phyloP scores from a whole-genome alignment of 2,113 vertebrate genomes.

The Illadopsis cleaveri region DNA sequence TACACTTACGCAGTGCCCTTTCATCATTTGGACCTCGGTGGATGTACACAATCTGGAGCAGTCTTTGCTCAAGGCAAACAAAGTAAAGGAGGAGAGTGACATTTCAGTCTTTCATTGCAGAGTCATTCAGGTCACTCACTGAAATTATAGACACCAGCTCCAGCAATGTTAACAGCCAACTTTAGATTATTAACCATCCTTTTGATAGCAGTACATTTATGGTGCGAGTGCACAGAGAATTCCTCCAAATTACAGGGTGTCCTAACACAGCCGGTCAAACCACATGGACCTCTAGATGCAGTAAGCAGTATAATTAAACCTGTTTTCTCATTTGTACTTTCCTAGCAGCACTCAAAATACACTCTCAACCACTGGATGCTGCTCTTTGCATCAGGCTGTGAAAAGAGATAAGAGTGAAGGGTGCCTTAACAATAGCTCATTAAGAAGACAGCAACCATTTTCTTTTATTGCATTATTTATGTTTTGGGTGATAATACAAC shows the following conservation, averaged over 20 bases:
- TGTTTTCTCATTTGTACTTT: conserved; percentile 53
- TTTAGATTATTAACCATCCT: conserved; percentile 66
- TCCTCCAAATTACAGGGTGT: conserved; percentile 68
- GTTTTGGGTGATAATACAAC: conserved; percentile 34
- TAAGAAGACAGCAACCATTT: conserved; percentile 48
- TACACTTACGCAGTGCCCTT: conserved; percentile 29
- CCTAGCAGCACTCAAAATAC: conserved; percentile 26
- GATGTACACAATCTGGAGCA: conserved; percentile 63
- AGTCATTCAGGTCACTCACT: conserved; percentile 58
- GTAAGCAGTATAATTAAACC: conserved; percentile 63
- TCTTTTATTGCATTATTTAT: conserved; percentile 65
- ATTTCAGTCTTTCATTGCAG: conserved; percentile 69
- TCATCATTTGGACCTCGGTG: conserved; percentile 50
- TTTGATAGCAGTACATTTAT: conserved; percentile 58
- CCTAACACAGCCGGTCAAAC: conserved; percentile 56
- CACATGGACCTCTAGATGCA: conserved; percentile 39
- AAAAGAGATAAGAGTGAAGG: conserved; percentile 24
- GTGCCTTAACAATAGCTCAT: conserved; percentile 41
- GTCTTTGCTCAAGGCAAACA: conserved; percentile 70
- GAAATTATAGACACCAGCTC: conserved; percentile 66
- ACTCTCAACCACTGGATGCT: not conserved
- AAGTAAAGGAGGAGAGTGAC: conserved; percentile 64
- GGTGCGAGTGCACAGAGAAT: conserved; percentile 14
- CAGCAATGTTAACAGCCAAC: conserved; percentile 62
- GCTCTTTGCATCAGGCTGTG: conserved; percentile 26